Evolutionary conservation across 2,888 invertebrate genomes (phyloP).

Genomic region (Spodoptera exigua): DNA sequence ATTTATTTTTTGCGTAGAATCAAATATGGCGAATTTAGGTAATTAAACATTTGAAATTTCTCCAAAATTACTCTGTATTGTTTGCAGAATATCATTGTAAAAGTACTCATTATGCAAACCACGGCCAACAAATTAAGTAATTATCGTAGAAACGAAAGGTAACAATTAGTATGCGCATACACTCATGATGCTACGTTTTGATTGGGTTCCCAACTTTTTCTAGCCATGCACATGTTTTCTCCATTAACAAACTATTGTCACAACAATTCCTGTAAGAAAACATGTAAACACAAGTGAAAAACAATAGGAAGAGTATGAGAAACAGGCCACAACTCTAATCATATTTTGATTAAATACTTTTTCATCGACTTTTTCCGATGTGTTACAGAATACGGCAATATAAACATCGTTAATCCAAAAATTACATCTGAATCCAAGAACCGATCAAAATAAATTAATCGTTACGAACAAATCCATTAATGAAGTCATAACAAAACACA

Average conservation of each 20-base stretch:
- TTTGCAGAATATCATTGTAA: constrained; percentile 54
- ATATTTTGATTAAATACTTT: neutral
- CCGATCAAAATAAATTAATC: constrained; percentile 25
- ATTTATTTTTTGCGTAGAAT: neutral
- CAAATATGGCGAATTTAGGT: neutral
- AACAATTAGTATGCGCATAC: constrained; percentile 67
- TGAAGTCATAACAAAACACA: constrained; percentile 57
- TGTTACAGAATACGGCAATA: constrained; percentile 49
- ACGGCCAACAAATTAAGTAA: constrained; percentile 66
- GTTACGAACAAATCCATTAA: constrained; percentile 30
- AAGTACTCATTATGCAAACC: constrained; percentile 57
- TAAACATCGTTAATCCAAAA: constrained; percentile 19
- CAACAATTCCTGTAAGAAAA: constrained; percentile 65
- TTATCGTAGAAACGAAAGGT: constrained; percentile 70
- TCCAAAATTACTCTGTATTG: constrained; percentile 35
- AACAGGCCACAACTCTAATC: constrained; percentile 60
- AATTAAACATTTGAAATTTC: constrained; percentile 39
- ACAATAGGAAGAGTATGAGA: constrained; percentile 56
- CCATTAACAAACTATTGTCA: constrained; percentile 63
- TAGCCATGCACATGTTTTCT: constrained; percentile 63
- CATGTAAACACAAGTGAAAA: constrained; percentile 34
- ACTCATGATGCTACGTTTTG: constrained; percentile 58
- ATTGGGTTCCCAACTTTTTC: constrained; percentile 74
- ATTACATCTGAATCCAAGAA: constrained; percentile 39
- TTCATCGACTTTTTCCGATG: constrained; percentile 2